A percentile compares a stretch with the other conserved stretches of the same genome.
These are phyloP conservation scores for Denticeps clupeoides DNA, from an alignment of 2,797 vertebrate species.

Conservation along the genomic window DNA sequence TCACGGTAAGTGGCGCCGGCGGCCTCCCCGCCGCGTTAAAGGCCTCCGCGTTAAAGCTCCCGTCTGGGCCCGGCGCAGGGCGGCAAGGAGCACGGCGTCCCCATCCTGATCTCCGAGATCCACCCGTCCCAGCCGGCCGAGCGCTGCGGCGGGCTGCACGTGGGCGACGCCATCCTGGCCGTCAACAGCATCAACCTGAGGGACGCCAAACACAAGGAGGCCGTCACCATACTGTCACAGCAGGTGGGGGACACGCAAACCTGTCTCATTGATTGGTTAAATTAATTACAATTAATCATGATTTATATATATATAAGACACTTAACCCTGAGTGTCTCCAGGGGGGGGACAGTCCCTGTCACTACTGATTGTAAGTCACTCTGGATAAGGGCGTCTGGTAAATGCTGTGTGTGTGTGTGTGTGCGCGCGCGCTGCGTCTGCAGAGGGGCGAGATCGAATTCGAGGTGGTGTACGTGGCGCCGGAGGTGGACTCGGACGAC, in stretches of 20 bases:
- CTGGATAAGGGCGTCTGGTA: not conserved
- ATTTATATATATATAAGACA: too few relatives aligned
- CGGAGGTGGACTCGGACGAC: conserved; percentile 94
- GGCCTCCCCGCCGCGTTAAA: not conserved
- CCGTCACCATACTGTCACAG: conserved; percentile 94
- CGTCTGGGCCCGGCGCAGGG: conserved; percentile 57
- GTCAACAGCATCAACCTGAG: conserved; percentile 94
- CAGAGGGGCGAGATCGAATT: conserved; percentile 96
- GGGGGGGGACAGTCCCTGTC: too few relatives aligned
- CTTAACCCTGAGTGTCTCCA: too few relatives aligned
- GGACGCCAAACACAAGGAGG: conserved; percentile 97
- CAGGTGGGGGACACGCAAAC: conserved; percentile 61
- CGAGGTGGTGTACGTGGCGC: conserved; percentile 96
- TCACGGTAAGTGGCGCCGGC: conserved; percentile 68
- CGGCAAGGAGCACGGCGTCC: conserved; percentile 95
- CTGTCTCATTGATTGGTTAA: too few relatives aligned
- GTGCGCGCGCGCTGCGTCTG: not conserved
- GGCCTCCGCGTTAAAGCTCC: not conserved
- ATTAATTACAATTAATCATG: too few relatives aligned
- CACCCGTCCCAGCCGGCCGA: conserved; percentile 89
- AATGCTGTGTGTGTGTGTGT: not conserved
- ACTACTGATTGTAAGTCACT: too few relatives aligned
- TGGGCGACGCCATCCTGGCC: conserved; percentile 91
- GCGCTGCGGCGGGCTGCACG: conserved; percentile 85
- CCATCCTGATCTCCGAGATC: conserved; percentile 96